phyloP scores from a whole-genome alignment of 2,888 invertebrate species.

The Desoria tigrina region DNA sequence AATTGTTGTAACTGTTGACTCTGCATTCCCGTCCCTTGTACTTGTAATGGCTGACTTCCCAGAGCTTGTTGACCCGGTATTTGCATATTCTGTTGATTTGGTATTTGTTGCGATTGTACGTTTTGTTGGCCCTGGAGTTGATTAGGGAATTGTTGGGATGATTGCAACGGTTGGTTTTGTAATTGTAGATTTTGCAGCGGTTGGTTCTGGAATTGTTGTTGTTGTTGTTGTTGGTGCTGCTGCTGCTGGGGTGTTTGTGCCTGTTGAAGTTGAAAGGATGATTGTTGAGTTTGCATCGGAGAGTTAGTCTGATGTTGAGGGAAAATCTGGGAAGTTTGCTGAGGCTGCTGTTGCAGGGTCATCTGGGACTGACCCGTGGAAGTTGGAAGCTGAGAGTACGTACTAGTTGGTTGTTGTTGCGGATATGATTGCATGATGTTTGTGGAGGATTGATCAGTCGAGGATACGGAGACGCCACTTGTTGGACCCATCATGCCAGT shows the following conservation, averaged over 20 bases:
- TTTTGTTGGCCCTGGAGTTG: background rate
- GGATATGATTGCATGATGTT: constrained; percentile 20
- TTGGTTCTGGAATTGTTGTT: constrained; percentile 26
- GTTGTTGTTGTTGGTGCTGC: constrained; percentile 54
- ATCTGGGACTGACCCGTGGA: constrained; percentile 1
- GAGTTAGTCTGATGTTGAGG: constrained; percentile 13
- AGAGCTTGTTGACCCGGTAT: background rate
- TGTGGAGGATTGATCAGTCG: constrained; percentile 13
- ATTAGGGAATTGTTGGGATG: background rate
- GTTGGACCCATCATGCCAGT: constrained; percentile 41
- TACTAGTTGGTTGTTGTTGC: constrained; percentile 23
- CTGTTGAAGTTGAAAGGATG: constrained; percentile 27
- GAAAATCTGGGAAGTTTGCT: background rate
- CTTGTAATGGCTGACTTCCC: constrained; percentile 18
- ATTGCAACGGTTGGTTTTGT: too few relatives aligned
- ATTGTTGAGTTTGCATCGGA: constrained; percentile 17
- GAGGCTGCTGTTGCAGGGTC: background rate
- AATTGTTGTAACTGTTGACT: constrained; percentile 33
- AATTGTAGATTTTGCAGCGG: constrained; percentile 19
- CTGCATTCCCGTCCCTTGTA: constrained; percentile 20
- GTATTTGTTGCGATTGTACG: background rate
- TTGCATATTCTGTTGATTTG: constrained; percentile 7
- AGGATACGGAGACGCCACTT: constrained; percentile 32
- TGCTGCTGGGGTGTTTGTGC: constrained; percentile 40
- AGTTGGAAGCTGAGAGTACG: constrained; percentile 1